Base-by-base conservation (phyloP, 2,113 vertebrate species). In the Pollachius pollachius region DNA sequence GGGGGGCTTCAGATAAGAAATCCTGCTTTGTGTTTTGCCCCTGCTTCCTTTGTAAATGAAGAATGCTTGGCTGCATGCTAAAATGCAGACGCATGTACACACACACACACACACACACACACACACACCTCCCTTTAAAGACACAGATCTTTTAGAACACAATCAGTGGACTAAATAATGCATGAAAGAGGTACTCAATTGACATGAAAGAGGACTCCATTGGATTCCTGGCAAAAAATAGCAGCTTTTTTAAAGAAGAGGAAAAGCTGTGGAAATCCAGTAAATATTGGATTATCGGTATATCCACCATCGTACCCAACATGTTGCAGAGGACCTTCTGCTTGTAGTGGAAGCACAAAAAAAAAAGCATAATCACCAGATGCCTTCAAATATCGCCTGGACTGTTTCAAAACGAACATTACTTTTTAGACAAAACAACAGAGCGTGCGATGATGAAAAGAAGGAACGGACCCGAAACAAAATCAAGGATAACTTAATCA, bases 121-220 rank as follows among this genome's bases (percentile, higher is more conserved):
- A 67, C 71, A 70, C 57, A 62, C n/a, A 27, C 12, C 62, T 58
- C 60, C 3, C 8, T 48, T 48, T 16, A 67, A 52, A 54, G 27
- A 52, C 23, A 56, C 25, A 17, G 4, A 41, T 78, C 72, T 73
- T 82, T 89, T 80, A 79, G 73, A 86, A 76, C 54, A 68, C 64
- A 75, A 82, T 85, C 84, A 88, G 62, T 88, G 87, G 81, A 77
- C 79, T 89, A 85, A 89, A 90, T 89, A 90, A 89, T 89, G 86
- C 85, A 90, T 90, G 87, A 86, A 88, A 34, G 15, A 87, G 83
- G 71, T 79, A 30, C 73, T 87, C 88, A 61, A 82, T 76, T 79
- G 83, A 88, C 84, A 85, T 88, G 88, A 90, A 87, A 88, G 83
- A 61, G 74, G 74, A 89, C 76, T 80, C 77, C 34, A 73, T 84